phyloP scores from a whole-genome alignment of 2,888 invertebrate species.

The Mylabris sibirica region DNA sequence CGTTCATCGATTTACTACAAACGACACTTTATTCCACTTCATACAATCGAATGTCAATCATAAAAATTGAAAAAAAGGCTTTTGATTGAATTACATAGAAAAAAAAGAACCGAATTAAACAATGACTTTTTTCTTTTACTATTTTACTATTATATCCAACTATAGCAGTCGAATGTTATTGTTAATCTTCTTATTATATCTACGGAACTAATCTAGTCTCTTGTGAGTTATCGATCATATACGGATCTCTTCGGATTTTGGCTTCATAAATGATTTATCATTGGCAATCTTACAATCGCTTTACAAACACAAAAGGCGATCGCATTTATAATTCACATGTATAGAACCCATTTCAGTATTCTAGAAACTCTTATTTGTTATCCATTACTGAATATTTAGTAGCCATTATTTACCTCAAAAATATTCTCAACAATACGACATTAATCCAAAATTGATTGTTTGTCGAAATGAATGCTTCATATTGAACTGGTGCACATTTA shows the following conservation, averaged over 20 bases:
- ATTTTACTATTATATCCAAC: neutral
- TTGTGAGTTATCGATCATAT: slow-evolving; percentile 9
- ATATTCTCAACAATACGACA: neutral
- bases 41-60: slow-evolving; percentile 14
- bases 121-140: neutral
- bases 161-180: neutral
- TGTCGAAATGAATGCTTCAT: neutral
- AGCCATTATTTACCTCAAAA: neutral
- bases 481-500: slow-evolving; percentile 3
- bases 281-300: neutral
- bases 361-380: neutral
- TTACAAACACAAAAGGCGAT: neutral
- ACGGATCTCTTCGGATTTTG: neutral
- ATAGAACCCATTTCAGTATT: neutral
- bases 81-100: neutral
- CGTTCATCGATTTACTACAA: slow-evolving; percentile 41
- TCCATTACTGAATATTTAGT: neutral
- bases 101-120: neutral
- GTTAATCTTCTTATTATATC: slow-evolving; percentile 7
- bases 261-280: slow-evolving; percentile 3
- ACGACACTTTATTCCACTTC: slow-evolving; percentile 33
- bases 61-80: neutral
- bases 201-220: neutral
- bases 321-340: neutral
- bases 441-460: slow-evolving; percentile 4